Evolutionary conservation across 2,797 vertebrate genomes (phyloP).

Genomic region (Hoplostethus mediterraneus): DNA sequence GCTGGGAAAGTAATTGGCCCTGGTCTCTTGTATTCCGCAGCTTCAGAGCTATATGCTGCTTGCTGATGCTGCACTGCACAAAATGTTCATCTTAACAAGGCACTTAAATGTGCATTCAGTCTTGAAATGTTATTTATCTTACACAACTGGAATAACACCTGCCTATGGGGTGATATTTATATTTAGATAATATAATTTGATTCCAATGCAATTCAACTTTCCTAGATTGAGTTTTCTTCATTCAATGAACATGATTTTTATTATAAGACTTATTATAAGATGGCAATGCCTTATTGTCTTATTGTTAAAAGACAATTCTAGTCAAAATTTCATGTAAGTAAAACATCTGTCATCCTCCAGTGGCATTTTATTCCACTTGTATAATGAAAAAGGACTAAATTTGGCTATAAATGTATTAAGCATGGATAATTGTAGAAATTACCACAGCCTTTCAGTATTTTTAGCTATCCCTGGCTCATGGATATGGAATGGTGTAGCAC

Average conservation of each 20-base stretch:
- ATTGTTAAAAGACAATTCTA: too few relatives aligned
- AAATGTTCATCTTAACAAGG: not conserved
- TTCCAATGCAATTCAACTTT: not conserved
- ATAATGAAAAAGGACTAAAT: slow-evolving; percentile 7
- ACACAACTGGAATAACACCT: slow-evolving; percentile 1
- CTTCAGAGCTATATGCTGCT: not conserved
- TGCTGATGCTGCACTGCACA: not conserved
- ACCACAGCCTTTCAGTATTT: too few relatives aligned
- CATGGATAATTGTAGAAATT: too few relatives aligned
- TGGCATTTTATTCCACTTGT: not conserved
- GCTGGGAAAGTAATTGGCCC: slow-evolving; percentile 45
- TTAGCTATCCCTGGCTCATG: too few relatives aligned
- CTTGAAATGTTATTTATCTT: not conserved
- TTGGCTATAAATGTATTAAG: not conserved
- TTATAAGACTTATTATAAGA: too few relatives aligned
- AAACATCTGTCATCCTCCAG: too few relatives aligned
- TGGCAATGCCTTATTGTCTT: too few relatives aligned
- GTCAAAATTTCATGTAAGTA: too few relatives aligned
- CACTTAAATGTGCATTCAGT: not conserved
- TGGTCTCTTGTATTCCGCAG: slow-evolving; percentile 19
- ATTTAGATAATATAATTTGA: not conserved
- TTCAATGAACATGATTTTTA: too few relatives aligned
- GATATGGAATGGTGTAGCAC: too few relatives aligned
- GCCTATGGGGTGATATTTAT: not conserved
- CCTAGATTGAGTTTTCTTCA: too few relatives aligned